Percentiles rank a stretch among this genome's conserved stretches.
These are phyloP conservation scores for Harpagifer antarcticus DNA, from an alignment of 2,797 vertebrate species.

Conservation along the genomic window DNA sequence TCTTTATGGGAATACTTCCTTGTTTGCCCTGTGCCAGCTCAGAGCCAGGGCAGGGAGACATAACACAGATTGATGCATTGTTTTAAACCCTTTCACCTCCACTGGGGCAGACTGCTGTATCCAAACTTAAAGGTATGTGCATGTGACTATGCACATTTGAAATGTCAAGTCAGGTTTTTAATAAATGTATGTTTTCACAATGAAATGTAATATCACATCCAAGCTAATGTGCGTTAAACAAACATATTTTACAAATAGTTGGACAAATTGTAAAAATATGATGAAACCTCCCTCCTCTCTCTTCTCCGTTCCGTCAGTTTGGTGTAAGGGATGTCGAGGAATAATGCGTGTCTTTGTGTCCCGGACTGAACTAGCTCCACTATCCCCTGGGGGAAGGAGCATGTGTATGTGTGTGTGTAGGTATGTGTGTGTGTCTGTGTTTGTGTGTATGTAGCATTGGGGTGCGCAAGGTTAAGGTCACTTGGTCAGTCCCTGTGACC, in stretches of 20 bases:
- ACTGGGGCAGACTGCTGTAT: constrained; percentile 25
- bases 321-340: constrained; percentile 69
- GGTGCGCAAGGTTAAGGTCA: constrained; percentile 85
- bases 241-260: constrained; percentile 1
- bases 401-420: constrained; percentile 29
- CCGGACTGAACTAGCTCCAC: constrained; percentile 60
- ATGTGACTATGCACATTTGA: constrained; percentile 5
- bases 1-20: constrained; percentile 70
- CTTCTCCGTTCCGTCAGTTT: constrained; percentile 34
- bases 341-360: constrained; percentile 87
- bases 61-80: constrained; percentile 68
- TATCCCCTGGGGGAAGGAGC: constrained; percentile 53
- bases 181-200: constrained; percentile 3
- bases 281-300: constrained; percentile 48
- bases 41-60: constrained; percentile 58
- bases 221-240: not conserved
- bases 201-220: not conserved
- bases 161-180: not conserved
- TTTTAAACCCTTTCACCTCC: constrained; percentile 71
- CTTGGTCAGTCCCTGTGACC: constrained; percentile 87
- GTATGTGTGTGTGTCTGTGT: constrained; percentile 32
- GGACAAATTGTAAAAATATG: constrained; percentile 11
- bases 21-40: constrained; percentile 71
- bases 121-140: constrained; percentile 33
- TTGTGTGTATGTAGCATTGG: constrained; percentile 68